Evolutionary conservation across 2,797 vertebrate species (phyloP), one percentile per base, ranked within the genome.

Genomic region (Numenius phaeopus): DNA sequence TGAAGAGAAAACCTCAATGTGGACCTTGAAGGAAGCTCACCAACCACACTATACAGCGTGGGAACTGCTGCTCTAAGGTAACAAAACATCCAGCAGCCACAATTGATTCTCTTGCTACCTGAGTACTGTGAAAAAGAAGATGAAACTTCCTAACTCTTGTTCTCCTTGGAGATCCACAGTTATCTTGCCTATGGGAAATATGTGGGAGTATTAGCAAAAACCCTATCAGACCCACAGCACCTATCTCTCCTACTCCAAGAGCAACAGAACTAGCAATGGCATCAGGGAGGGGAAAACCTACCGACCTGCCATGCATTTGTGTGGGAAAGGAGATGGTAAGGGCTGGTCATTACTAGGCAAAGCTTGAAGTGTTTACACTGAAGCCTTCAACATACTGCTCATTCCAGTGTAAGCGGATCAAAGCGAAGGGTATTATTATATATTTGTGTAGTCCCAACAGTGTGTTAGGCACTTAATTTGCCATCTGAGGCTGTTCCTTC

Each of bases 391-490:
- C 37, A 70, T 88, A 40, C 62, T 93, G 80, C 42, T 86, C 61
- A 65, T 92, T 96, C 64, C 71, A 78, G n/a, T n/a, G 50, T 66
- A 92, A 94, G 87, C 5, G 1, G 82, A 94, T 32, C 40, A 85
- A 91, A 96, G 76, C 71, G 70, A 85, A 89, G 44, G n/a, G 46
- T 66, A 58, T 78, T 67, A 67, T 92, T 95, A 94, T 95, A 16
- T 96, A 96, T 89, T 96, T 96, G 49, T 89, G 83, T 58, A 92
- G 81, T 22, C 40, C 44, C 40, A 90, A 82, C 54, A 94, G 52
- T 40, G 67, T 92, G 87, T 87, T 90, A 94, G 84, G 61, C 82
- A 77, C 82, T 86, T 95, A 90, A 93, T 94, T 95, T 96, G 88
- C 83, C 80, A 72, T 86, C 44, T 93, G 73, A 76, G 69, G 29